Percentiles rank a stretch among this genome's conserved stretches.
These are phyloP conservation scores for Cydia strobilella DNA, from an alignment of 1,140 invertebrate genomes.

Conservation along the genomic window DNA sequence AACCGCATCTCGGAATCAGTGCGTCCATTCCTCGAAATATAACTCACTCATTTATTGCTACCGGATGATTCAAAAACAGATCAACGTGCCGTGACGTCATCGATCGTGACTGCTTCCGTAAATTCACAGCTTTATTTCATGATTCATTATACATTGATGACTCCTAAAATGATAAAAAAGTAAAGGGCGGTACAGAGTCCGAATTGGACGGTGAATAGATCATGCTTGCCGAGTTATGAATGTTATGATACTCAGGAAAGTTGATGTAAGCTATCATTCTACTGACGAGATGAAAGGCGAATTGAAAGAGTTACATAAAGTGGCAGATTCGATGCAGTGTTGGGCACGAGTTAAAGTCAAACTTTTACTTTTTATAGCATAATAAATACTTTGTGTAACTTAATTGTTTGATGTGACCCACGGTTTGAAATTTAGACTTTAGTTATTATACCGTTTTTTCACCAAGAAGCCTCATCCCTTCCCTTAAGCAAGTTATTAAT, in stretches of 20 bases:
- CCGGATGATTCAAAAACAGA: slow-evolving; percentile 25
- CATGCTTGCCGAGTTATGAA: background rate
- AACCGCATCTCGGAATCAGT: background rate
- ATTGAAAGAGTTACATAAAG: slow-evolving; percentile 65
- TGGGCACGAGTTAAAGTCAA: slow-evolving; percentile 36
- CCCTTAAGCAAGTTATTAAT: no score
- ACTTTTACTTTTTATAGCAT: slow-evolving; percentile 68
- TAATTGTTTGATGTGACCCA: background rate
- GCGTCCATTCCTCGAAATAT: background rate
- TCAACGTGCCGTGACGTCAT: slow-evolving; percentile 20
- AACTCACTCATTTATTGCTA: slow-evolving; percentile 15
- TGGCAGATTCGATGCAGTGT: slow-evolving; percentile 48
- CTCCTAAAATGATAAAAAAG: background rate
- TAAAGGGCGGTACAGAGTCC: background rate
- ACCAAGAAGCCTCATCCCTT: no score
- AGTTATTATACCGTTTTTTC: no score
- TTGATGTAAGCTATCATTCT: slow-evolving; percentile 8
- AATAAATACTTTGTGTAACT: slow-evolving; percentile 35
- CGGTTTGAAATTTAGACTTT: background rate
- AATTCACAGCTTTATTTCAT: background rate
- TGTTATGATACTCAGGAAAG: background rate
- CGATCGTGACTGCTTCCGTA: slow-evolving; percentile 16
- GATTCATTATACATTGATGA: slow-evolving; percentile 26
- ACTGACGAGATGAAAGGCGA: slow-evolving; percentile 28
- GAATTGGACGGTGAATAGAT: background rate